Base-by-base conservation (phyloP, 2,113 vertebrate species). In the Rhea americana region DNA sequence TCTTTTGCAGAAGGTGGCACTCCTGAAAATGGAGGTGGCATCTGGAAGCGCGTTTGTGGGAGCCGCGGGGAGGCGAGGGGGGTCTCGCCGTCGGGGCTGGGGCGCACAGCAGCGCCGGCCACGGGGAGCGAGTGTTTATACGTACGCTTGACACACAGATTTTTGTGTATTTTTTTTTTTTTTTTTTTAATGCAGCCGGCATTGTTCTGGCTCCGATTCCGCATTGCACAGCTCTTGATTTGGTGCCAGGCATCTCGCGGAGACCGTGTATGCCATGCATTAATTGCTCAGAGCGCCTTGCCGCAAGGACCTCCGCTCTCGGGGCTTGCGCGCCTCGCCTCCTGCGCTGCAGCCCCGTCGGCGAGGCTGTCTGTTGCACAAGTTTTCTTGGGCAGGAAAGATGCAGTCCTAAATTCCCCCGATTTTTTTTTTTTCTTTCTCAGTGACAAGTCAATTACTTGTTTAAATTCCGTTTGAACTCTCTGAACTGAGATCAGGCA, bases 181-280 rank as follows among this genome's bases (percentile, higher is more conserved):
- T 35, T 35, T 35, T 35, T 97, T 96, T 97, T 97, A 93, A 96
- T 96, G 91, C 97, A 95, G 95, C 86, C 87, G 94, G 97, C 94
- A 97, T 98, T 96, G 97, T 98, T 93, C 96, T 95, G 97, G 95
- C 96, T 96, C 79, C 86, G 95, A 35, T 35, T 35, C 90, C 79
- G 94, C 94, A 91, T 98, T 98, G 97, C 97, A 95, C 91, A 24
- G 93, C 71, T 96, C 95, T 98, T 98, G 98, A 98, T 96, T 94
- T 82, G 72, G 93, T 98, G 98, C 98, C 98, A 98, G 98, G 96
- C 97, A 96, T 97, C 97, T 98, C 95, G 96, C 95, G 97, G 97
- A 90, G 97, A 95, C 95, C 91, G 97, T 98, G 95, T 97, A 89
- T 97, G 96, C 97, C 97, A 93, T 93, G 94, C 89, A 43, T 43